phyloP scores from a whole-genome alignment of 2,797 vertebrate genomes.

The Characodon lateralis region DNA sequence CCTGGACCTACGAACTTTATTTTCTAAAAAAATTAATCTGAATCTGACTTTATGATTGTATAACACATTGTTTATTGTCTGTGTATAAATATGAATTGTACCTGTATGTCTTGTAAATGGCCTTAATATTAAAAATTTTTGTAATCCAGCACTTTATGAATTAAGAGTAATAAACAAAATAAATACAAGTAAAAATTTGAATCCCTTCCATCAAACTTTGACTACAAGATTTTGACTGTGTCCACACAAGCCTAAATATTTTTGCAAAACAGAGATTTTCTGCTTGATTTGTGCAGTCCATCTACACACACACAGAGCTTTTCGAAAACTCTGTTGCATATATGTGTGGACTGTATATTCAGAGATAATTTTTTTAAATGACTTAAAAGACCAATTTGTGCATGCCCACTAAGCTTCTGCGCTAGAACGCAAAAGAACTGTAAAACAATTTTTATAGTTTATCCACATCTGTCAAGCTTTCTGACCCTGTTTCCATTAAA shows the following conservation, averaged over 20 bases:
- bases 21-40: no score
- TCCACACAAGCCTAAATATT: neutral
- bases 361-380: no score
- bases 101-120: no score
- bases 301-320: neutral
- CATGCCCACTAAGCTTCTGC: neutral
- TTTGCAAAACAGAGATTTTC: neutral
- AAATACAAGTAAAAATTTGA: neutral
- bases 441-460: neutral
- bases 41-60: no score
- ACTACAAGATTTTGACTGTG: no score
- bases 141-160: neutral
- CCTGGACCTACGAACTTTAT: no score
- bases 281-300: neutral
- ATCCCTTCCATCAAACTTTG: neutral
- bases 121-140: neutral
- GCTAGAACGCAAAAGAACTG: no score
- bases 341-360: no score
- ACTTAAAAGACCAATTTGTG: neutral
- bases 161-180: neutral
- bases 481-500: neutral
- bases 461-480: neutral
- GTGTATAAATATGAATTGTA: no score
- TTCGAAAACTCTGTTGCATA: no score
- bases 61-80: no score